Conservation (phyloP, 2,888 invertebrate species). For the Empis livida region DNA sequence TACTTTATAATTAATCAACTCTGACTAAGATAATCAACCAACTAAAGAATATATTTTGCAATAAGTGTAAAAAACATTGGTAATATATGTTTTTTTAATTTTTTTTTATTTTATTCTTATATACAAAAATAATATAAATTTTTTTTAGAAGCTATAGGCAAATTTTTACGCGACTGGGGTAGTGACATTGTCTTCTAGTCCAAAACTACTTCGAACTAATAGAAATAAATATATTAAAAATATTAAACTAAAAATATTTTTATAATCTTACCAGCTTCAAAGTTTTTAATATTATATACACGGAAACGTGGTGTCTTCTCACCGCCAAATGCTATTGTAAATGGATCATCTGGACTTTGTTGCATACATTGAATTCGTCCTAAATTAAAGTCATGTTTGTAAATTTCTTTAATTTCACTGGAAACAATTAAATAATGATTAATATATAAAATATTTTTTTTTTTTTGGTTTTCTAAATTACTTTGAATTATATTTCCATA, state of each 20-base stretch:
- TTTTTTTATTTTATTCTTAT: too few species aligned
- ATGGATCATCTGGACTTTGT: constrained; percentile 69
- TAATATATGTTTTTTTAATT: too few species aligned
- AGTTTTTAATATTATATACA: constrained; percentile 38
- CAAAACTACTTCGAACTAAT: neutral
- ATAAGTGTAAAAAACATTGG: too few species aligned
- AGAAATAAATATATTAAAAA: neutral
- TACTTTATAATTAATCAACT: too few species aligned
- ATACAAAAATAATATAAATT: too few species aligned
- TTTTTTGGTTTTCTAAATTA: constrained; percentile 4
- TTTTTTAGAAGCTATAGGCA: too few species aligned
- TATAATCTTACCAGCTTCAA: constrained; percentile 17
- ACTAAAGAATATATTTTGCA: too few species aligned
- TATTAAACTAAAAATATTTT: neutral
- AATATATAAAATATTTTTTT: constrained; percentile 35
- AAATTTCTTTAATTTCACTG: constrained; percentile 24
- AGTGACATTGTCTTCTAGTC: neutral
- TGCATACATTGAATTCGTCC: constrained; percentile 61
- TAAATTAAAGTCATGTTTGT: constrained; percentile 45
- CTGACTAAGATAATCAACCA: too few species aligned
- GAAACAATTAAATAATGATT: constrained; percentile 20
- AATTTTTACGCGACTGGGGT: too few species aligned
- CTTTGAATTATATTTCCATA: constrained; percentile 59
- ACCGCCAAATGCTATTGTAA: constrained; percentile 70
- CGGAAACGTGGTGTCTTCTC: constrained; percentile 66